Evolutionary conservation across 2,113 vertebrate genomes (phyloP).

Genomic region (Cochlearius cochlearius): DNA sequence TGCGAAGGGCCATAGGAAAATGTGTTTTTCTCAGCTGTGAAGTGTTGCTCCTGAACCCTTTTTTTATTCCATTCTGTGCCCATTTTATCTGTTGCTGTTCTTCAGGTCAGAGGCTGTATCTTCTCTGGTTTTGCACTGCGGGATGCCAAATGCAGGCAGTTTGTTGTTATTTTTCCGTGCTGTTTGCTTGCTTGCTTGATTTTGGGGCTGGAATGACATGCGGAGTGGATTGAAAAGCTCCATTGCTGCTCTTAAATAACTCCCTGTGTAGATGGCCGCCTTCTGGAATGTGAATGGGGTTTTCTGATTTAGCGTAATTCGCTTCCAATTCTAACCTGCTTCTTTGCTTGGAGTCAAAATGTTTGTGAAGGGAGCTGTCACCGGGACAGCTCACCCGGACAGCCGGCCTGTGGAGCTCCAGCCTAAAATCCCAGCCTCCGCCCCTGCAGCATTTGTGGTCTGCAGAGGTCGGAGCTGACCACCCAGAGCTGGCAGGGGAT

Average conservation of each 20-base stretch:
- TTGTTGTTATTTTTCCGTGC: conserved; percentile 15
- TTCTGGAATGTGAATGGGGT: background rate
- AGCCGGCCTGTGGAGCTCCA: background rate
- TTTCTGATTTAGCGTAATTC: background rate
- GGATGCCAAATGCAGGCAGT: background rate
- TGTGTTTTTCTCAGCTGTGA: background rate
- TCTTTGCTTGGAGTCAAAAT: background rate
- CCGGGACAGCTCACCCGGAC: background rate
- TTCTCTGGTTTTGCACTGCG: background rate
- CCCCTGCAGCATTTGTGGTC: background rate
- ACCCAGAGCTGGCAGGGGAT: background rate
- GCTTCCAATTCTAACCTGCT: background rate
- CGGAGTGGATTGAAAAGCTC: background rate
- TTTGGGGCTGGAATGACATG: background rate
- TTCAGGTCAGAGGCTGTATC: conserved; percentile 4
- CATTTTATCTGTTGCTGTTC: background rate
- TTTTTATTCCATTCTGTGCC: background rate
- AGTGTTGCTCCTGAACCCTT: background rate
- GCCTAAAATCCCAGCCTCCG: background rate
- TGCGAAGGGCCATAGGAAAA: background rate
- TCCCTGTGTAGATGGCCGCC: background rate
- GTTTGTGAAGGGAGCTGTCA: background rate
- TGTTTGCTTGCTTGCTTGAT: background rate
- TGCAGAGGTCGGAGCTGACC: background rate
- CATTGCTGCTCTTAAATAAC: background rate